A percentile compares a stretch with the other conserved stretches of the same genome.
These are phyloP conservation scores for Piscicola geometra DNA, from an alignment of 2,888 invertebrate species.

Conservation along the genomic window DNA sequence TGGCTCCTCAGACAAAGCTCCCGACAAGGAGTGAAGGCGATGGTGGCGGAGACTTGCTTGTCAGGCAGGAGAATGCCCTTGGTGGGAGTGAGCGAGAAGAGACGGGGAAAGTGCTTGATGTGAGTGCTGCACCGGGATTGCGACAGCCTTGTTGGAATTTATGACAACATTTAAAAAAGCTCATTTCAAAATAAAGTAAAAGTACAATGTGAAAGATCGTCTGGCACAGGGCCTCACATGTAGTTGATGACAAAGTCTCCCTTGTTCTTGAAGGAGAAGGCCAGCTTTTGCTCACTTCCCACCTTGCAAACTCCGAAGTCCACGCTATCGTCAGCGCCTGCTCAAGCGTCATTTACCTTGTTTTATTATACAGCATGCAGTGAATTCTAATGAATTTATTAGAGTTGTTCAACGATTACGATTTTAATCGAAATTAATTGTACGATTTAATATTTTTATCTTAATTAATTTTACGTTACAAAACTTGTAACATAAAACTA, in stretches of 20 bases:
- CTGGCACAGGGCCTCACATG: conserved; percentile 48
- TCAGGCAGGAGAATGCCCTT: conserved; percentile 52
- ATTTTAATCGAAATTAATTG: no score
- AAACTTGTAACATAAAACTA: no score
- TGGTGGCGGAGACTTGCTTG: conserved; percentile 50
- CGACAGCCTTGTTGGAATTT: no score
- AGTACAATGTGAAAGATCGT: no score
- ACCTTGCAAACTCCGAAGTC: conserved; percentile 56
- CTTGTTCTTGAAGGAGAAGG: conserved; percentile 55
- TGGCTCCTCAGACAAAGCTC: conserved; percentile 53
- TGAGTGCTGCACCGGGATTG: background rate
- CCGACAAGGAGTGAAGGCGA: conserved; percentile 51
- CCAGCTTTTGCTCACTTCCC: conserved; percentile 53
- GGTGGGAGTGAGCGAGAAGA: conserved; percentile 53
- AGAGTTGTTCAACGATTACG: no score
- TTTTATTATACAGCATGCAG: no score
- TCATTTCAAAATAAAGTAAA: no score
- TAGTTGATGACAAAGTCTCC: conserved; percentile 57
- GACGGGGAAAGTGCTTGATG: conserved; percentile 47
- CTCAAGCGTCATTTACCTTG: no score
- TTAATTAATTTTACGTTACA: no score
- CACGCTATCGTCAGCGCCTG: conserved; percentile 56
- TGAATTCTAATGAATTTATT: background rate
- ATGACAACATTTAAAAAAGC: conserved; percentile 10
- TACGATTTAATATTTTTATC: no score